These are phyloP conservation scores for Ramphastos sulfuratus DNA, from an alignment of 2,113 vertebrate genomes.

Conservation along the genomic window DNA sequence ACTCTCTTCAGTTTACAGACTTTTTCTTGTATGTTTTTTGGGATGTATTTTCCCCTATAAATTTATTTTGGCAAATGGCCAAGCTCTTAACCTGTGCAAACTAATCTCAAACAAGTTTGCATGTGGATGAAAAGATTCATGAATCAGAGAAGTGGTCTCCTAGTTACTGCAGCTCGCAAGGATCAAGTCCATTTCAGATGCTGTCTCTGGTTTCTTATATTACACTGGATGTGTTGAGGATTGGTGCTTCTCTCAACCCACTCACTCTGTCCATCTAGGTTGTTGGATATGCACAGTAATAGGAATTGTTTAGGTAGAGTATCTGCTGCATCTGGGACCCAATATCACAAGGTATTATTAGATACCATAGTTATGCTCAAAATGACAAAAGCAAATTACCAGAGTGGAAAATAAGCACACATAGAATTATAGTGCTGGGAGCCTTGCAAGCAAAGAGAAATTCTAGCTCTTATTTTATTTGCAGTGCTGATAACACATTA, in stretches of 20 bases:
- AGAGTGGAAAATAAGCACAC: fast-evolving
- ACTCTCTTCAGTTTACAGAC: neutral
- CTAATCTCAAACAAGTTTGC: neutral
- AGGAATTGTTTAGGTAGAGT: neutral
- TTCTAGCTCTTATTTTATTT: neutral
- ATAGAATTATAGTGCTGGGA: neutral
- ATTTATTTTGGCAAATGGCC: neutral
- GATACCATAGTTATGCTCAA: neutral
- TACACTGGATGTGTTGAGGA: fast-evolving
- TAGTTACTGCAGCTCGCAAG: fast-evolving
- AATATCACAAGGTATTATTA: neutral
- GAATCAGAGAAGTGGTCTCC: neutral
- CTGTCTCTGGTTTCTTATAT: neutral
- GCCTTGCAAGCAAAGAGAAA: neutral
- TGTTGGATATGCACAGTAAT: neutral
- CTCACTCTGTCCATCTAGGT: neutral
- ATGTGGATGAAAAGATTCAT: neutral
- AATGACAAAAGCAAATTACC: neutral
- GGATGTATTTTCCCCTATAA: neutral
- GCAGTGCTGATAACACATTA: neutral
- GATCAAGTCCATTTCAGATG: fast-evolving
- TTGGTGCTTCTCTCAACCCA: neutral
- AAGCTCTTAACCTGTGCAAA: neutral
- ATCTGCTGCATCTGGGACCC: neutral
- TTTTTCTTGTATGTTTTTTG: neutral